Conservation (phyloP, 2,888 invertebrate genomes). For the Laothoe populi region DNA sequence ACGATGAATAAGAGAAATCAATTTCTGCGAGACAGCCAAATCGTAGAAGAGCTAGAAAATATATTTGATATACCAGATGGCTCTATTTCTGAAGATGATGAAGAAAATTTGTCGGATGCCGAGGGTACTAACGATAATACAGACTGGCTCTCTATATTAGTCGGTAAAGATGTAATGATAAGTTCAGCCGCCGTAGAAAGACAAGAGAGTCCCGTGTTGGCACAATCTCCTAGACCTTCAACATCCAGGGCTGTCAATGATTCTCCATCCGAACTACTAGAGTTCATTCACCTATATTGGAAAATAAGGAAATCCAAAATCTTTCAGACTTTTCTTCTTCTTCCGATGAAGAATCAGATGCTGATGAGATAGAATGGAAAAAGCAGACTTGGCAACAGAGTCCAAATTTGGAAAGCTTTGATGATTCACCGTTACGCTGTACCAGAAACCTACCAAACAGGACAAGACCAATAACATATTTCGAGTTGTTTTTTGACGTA, state of each 20-base stretch:
- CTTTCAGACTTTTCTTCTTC: constrained; percentile 34
- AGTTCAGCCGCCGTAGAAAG: constrained; percentile 31
- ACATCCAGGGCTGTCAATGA: constrained; percentile 30
- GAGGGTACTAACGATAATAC: constrained; percentile 1
- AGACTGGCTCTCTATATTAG: constrained; percentile 30
- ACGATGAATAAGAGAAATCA: constrained; percentile 31
- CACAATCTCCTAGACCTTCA: too few species aligned
- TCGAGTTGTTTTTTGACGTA: constrained; percentile 28
- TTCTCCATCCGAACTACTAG: too few species aligned
- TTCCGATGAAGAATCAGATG: constrained; percentile 34
- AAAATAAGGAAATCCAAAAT: constrained; percentile 32
- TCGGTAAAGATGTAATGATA: constrained; percentile 32
- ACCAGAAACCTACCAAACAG: constrained; percentile 32
- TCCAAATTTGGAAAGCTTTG: constrained; percentile 28
- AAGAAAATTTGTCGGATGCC: constrained; percentile 30
- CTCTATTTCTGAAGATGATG: constrained; percentile 32
- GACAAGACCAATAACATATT: constrained; percentile 31
- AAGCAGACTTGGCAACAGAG: constrained; percentile 31
- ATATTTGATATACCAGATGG: constrained; percentile 32
- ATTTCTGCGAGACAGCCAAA: constrained; percentile 30
- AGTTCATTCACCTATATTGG: constrained; percentile 29
- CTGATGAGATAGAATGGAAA: constrained; percentile 31
- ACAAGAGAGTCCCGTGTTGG: constrained; percentile 29
- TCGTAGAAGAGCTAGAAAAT: constrained; percentile 33
- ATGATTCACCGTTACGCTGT: constrained; percentile 30